phyloP scores from a whole-genome alignment of 64 coral and sea anemone genomes.

The Platygyra sinensis region DNA sequence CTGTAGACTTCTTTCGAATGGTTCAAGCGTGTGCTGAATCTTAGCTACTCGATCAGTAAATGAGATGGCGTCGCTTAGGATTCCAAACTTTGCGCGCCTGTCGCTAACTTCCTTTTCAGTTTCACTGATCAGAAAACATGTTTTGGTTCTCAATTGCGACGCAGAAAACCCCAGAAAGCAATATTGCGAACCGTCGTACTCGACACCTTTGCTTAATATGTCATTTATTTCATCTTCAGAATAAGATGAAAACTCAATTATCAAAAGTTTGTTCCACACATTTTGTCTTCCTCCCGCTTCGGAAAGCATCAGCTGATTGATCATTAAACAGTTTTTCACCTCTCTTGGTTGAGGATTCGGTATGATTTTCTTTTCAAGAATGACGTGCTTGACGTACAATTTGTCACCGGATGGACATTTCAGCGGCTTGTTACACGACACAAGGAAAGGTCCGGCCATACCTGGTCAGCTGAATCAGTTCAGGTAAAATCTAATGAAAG shows the following conservation, averaged over 20 bases:
- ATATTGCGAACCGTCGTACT: not conserved
- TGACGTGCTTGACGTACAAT: not conserved
- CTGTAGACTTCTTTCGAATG: slow-evolving; percentile 53
- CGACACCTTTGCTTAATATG: slow-evolving; percentile 25
- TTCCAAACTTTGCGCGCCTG: slow-evolving; percentile 55
- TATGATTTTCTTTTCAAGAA: not conserved
- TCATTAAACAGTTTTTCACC: not conserved
- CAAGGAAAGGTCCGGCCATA: not conserved
- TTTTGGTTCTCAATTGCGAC: slow-evolving; percentile 60
- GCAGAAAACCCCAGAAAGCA: slow-evolving; percentile 46
- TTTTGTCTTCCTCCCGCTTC: not conserved
- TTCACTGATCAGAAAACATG: slow-evolving; percentile 53
- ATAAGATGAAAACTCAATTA: slow-evolving; percentile 16
- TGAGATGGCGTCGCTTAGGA: slow-evolving; percentile 37
- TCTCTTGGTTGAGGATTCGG: not conserved
- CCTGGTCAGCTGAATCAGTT: not conserved
- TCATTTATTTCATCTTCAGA: not conserved
- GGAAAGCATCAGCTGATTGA: not conserved
- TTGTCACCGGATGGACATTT: not conserved
- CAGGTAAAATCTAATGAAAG: not conserved
- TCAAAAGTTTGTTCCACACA: slow-evolving; percentile 20
- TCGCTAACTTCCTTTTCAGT: slow-evolving; percentile 48
- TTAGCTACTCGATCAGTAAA: slow-evolving; percentile 39
- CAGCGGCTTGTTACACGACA: not conserved
- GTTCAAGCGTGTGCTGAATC: slow-evolving; percentile 47